A percentile compares a stretch with the other conserved stretches of the same genome.
Evolutionary conservation across 2,797 vertebrate species (phyloP).

Genomic region (Synanceia verrucosa): DNA sequence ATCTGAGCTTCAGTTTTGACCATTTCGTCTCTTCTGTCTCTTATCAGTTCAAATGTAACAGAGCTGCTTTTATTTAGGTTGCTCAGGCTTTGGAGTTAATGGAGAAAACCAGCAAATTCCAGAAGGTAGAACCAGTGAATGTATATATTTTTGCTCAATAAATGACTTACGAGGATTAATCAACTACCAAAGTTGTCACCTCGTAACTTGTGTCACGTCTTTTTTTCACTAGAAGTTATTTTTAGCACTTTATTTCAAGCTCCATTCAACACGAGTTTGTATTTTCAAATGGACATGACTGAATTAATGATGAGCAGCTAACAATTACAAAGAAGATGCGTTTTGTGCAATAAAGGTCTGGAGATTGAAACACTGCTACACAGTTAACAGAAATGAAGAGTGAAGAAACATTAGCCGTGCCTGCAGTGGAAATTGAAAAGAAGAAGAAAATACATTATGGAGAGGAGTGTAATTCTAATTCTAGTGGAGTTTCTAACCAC

Average conservation of each 20-base stretch:
- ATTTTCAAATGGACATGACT: background rate
- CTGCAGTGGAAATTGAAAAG: background rate
- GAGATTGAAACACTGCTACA: background rate
- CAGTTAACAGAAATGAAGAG: background rate
- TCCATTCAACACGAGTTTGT: background rate
- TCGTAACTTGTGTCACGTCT: background rate
- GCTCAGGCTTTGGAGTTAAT: too few relatives aligned
- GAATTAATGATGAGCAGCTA: background rate
- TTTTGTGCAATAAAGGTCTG: background rate
- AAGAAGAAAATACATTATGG: background rate
- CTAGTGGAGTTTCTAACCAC: constrained; percentile 6
- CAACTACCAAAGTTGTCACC: background rate
- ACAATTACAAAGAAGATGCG: background rate
- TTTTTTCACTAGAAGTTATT: background rate
- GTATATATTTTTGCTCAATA: background rate
- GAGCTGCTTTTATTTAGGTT: too few relatives aligned
- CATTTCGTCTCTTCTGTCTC: too few relatives aligned
- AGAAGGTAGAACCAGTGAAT: background rate
- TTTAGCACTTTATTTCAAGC: background rate
- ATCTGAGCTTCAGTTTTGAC: background rate
- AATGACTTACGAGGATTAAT: background rate
- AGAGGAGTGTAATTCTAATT: background rate
- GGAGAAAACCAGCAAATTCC: background rate
- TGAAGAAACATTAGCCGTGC: background rate
- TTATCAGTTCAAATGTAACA: too few relatives aligned